A percentile compares a stretch with the other conserved stretches of the same genome.
These are phyloP conservation scores for Silurus aristotelis DNA, from an alignment of 2,797 vertebrate genomes.

Conservation along the genomic window DNA sequence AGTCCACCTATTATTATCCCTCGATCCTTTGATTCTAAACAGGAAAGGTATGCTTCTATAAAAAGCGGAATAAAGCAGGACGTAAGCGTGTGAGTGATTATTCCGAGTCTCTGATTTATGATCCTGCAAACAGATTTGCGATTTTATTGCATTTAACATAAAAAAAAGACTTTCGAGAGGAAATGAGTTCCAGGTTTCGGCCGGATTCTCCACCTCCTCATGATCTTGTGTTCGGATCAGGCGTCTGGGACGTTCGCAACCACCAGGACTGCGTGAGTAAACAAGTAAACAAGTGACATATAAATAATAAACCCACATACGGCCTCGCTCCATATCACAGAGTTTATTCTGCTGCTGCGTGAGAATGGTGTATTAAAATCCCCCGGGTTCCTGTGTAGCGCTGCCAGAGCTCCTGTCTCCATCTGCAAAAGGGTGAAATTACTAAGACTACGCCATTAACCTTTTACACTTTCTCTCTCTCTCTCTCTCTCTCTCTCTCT, in stretches of 20 bases:
- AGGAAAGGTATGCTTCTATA: background rate
- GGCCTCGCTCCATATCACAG: slow-evolving; percentile 11
- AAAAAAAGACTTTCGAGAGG: background rate
- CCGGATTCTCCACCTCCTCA: background rate
- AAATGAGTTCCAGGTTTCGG: background rate
- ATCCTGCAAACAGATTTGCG: background rate
- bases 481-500: too few relatives aligned
- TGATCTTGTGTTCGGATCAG: background rate
- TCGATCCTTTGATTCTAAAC: background rate
- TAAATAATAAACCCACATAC: slow-evolving; percentile 12
- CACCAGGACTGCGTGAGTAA: slow-evolving; percentile 24
- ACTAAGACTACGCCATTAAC: background rate
- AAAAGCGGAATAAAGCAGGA: slow-evolving; percentile 3
- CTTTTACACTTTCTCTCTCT: background rate
- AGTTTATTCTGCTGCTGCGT: slow-evolving; percentile 14
- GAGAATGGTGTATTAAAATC: background rate
- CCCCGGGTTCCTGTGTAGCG: slow-evolving; percentile 4
- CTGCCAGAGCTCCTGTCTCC: slow-evolving; percentile 15
- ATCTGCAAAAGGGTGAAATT: slow-evolving; percentile 6
- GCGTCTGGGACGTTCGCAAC: background rate
- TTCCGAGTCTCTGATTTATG: background rate
- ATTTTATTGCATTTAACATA: background rate
- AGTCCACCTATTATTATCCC: background rate
- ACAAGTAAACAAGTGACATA: slow-evolving; percentile 28
- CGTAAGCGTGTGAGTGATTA: slow-evolving; percentile 7